Conservation (phyloP, 2,113 vertebrate genomes). For the Athene cunicularia region DNA sequence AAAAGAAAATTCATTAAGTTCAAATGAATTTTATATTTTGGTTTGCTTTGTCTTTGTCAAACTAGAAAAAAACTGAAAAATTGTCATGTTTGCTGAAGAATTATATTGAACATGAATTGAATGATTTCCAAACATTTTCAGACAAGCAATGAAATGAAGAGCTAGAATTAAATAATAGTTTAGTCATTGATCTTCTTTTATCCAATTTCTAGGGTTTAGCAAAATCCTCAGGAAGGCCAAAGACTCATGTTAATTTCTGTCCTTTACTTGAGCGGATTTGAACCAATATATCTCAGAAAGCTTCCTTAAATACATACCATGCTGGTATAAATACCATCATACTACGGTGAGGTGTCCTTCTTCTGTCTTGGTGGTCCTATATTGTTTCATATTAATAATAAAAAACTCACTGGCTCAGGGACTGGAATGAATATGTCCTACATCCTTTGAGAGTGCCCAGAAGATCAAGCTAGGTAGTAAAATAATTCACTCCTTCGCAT, state of each 20-base stretch:
- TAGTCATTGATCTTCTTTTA: background rate
- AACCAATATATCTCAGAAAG: background rate
- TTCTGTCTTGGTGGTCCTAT: background rate
- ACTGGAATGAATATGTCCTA: background rate
- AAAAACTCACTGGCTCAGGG: background rate
- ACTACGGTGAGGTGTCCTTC: background rate
- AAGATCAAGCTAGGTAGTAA: background rate
- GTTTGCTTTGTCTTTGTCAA: background rate
- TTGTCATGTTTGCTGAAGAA: background rate
- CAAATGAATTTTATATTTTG: background rate
- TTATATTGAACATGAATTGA: background rate
- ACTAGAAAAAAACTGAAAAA: background rate
- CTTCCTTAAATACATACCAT: background rate
- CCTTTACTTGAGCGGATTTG: background rate
- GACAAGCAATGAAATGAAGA: background rate
- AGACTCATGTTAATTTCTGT: background rate
- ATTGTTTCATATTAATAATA: background rate
- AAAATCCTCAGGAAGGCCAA: background rate
- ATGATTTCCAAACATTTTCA: background rate
- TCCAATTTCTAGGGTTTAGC: background rate
- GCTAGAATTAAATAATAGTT: background rate
- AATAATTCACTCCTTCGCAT: constrained; percentile 8
- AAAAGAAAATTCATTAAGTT: background rate
- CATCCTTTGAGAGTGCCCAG: background rate
- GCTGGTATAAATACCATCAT: background rate